Evolutionary conservation across 2,888 invertebrate species (phyloP).

Genomic region (Seira musarum): DNA sequence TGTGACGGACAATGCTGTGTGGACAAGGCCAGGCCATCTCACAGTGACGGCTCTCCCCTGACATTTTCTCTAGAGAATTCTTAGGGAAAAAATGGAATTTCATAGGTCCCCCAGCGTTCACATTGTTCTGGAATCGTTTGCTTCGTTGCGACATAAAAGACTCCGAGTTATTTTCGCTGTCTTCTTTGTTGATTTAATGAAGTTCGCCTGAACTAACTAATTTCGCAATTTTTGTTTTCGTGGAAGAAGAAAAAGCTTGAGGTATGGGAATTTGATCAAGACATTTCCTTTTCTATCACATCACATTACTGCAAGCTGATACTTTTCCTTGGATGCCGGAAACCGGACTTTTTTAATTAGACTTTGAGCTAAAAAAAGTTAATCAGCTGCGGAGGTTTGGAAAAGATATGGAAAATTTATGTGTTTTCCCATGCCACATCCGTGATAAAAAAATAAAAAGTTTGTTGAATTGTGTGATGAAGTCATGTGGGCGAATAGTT

Average conservation of each 20-base stretch:
- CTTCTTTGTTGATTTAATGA: slow-evolving; percentile 18
- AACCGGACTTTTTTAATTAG: slow-evolving; percentile 15
- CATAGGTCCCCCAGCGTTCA: background rate
- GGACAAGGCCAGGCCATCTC: slow-evolving; percentile 16
- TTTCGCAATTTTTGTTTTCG: slow-evolving; percentile 7
- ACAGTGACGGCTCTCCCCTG: slow-evolving; percentile 9
- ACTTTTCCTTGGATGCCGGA: background rate
- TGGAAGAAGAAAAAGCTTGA: background rate
- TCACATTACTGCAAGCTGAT: background rate
- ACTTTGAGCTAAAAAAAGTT: background rate
- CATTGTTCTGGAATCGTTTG: background rate
- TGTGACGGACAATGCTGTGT: slow-evolving; percentile 11
- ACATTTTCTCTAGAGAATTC: slow-evolving; percentile 8
- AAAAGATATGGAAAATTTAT: background rate
- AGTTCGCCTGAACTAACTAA: background rate
- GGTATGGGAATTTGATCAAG: slow-evolving; percentile 5
- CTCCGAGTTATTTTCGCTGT: slow-evolving; percentile 1
- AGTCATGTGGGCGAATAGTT: background rate
- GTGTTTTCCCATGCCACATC: background rate
- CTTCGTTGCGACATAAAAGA: slow-evolving; percentile 12
- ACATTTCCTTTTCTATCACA: too few species aligned
- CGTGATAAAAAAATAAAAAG: background rate
- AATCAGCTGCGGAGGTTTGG: slow-evolving; percentile 1
- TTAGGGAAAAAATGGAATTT: slow-evolving; percentile 2
- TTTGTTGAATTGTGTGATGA: background rate